phyloP scores from a whole-genome alignment of 2,113 vertebrate species.

The Phaethon lepturus region DNA sequence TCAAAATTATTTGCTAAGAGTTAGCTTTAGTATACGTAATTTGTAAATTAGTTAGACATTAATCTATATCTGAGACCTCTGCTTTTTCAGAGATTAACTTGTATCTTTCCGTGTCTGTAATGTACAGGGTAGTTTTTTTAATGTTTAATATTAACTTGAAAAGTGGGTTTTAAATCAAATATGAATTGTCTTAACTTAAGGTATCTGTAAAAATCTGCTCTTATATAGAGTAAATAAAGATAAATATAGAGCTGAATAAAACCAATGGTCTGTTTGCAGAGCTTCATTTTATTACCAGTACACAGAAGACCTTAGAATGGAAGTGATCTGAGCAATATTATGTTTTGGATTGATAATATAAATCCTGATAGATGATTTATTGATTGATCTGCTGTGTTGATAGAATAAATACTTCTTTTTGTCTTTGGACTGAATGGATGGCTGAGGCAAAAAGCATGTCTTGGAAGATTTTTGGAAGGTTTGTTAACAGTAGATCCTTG shows the following conservation, averaged over 20 bases:
- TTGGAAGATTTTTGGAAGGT: not conserved
- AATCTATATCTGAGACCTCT: not conserved
- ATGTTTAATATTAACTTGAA: not conserved
- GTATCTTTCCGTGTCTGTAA: not conserved
- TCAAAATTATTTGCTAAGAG: not conserved
- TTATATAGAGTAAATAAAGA: not conserved
- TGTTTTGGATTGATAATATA: not conserved
- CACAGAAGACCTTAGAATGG: not conserved
- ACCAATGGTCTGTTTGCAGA: not conserved
- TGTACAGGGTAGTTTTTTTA: not conserved
- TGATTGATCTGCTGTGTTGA: not conserved
- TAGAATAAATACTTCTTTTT: not conserved
- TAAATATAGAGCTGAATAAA: not conserved
- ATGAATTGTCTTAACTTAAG: not conserved
- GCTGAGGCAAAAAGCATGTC: not conserved
- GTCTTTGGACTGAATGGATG: not conserved
- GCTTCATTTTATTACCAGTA: not conserved
- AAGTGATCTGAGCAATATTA: not conserved
- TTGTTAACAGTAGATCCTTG: not conserved
- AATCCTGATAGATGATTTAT: not conserved
- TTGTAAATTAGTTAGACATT: not conserved
- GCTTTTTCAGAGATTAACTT: not conserved
- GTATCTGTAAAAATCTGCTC: not conserved
- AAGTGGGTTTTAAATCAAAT: not conserved
- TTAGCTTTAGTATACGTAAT: not conserved